phyloP scores from a whole-genome alignment of 2,113 vertebrate genomes.

The Oncorhynchus masou region DNA sequence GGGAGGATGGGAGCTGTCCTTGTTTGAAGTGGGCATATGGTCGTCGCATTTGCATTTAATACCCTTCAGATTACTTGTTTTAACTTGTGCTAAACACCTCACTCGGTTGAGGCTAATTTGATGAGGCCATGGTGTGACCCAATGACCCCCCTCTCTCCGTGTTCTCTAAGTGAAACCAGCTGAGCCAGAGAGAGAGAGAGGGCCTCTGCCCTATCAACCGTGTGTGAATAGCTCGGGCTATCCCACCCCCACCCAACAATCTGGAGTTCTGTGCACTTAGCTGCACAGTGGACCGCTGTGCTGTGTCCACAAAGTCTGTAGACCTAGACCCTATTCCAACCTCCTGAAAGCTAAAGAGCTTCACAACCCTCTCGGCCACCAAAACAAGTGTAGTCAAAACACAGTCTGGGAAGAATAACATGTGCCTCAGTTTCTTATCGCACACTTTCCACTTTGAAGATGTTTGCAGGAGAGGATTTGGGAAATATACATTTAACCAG shows the following conservation, averaged over 20 bases:
- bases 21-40: conserved; percentile 94
- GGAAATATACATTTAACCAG: conserved; percentile 28
- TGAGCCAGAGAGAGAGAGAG: conserved; percentile 67
- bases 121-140: conserved; percentile 99
- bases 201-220: neutral
- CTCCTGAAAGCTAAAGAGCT: conserved; percentile 47
- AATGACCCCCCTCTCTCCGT: conserved; percentile 81
- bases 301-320: neutral
- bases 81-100: conserved; percentile 99
- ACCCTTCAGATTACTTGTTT: conserved; percentile 99
- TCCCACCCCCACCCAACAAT: conserved; percentile 22
- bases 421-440: conserved; percentile 4
- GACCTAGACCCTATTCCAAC: too few species aligned
- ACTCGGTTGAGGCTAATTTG: conserved; percentile 98
- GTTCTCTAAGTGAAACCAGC: conserved; percentile 97
- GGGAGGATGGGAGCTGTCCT: conserved; percentile 47
- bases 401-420: conserved; percentile 58
- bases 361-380: conserved; percentile 62
- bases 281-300: conserved; percentile 8
- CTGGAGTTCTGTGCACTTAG: conserved; percentile 16
- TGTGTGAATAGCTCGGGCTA: conserved; percentile 18
- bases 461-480: conserved; percentile 17
- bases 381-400: conserved; percentile 69
- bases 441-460: too few species aligned
- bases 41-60: conserved; percentile 99